phyloP scores from a whole-genome alignment of 2,113 vertebrate genomes.

The Pseudorhombus dupliciocellatus region DNA sequence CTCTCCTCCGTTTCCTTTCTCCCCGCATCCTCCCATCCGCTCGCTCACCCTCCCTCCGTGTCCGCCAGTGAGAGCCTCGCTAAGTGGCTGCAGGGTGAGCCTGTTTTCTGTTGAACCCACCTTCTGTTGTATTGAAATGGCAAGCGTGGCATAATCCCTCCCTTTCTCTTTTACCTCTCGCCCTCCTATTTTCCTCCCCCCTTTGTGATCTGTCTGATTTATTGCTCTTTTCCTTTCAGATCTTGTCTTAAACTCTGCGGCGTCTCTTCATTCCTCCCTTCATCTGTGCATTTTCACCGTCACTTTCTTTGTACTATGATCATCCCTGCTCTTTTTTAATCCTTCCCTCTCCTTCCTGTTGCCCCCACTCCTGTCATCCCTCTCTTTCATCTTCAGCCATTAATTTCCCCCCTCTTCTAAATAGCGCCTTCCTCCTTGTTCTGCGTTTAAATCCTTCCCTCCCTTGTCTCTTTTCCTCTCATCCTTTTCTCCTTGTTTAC shows the following conservation, averaged over 20 bases:
- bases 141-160: conserved; percentile 5
- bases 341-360: not conserved
- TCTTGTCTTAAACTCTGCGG: conserved; percentile 15
- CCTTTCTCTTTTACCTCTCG: conserved; percentile 6
- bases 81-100: conserved; percentile 6
- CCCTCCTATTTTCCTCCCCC: conserved; percentile 1
- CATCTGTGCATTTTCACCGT: conserved; percentile 17
- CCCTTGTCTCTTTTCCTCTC: conserved; percentile 15
- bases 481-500: conserved; percentile 40
- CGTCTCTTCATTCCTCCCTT: conserved; percentile 10
- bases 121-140: conserved; percentile 24
- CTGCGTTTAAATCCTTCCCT: conserved; percentile 29
- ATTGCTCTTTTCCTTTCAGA: conserved; percentile 15
- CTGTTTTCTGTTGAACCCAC: conserved; percentile 17
- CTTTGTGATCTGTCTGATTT: conserved; percentile 10
- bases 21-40: not conserved
- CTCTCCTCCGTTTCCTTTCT: not conserved
- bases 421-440: not conserved
- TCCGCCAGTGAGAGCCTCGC: conserved; percentile 2
- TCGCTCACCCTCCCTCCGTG: conserved; percentile 4
- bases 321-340: not conserved
- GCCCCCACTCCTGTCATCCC: conserved; percentile 1
- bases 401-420: conserved; percentile 2
- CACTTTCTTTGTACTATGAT: conserved; percentile 27
- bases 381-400: conserved; percentile 20